Evolutionary conservation across 2,888 invertebrate genomes (phyloP), one percentile per base, ranked within the genome.

Genomic region (Drosophila buzzatii): DNA sequence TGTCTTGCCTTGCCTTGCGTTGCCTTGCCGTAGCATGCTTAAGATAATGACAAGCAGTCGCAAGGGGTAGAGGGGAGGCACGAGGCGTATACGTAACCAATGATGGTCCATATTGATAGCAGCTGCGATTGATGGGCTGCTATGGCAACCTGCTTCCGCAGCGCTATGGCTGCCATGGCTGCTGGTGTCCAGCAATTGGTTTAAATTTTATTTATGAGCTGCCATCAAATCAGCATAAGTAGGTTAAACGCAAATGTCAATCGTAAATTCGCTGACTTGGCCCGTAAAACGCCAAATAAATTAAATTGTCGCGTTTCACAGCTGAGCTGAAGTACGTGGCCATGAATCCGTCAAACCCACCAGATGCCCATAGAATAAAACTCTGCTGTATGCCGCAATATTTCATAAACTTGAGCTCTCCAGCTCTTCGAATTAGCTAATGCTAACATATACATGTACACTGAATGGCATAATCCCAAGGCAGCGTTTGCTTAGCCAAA

Each of bases 191-290:
- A 65, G 90, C 80, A 87, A 85, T 89, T 87, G 85, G 90, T 87
- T 86, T 88, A 90, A 85, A 85, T 90, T 90, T 90, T 90, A 91
- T 91, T 91, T 91, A 91, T 91, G 90, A 84, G 76, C 77, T 80
- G 83, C 85, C 91, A 90, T 91, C 88, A 91, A 91, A 91, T 91
- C 91, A 91, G 85, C 90, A 91, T 91, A 91, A 91, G 90, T 90
- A 91, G 92, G 91, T 91, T 91, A 91, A 91, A 90, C 87, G 84
- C 90, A 89, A 91, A 88, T 91, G 91, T 90, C 91, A 91, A 91
- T 90, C 86, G 85, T 81, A 88, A 91, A 89, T 91, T 82, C 73
- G 89, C 84, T 81, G 85, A 85, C 85, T 85, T 86, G 73, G 87
- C 53, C 66, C 63, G 71, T 73, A 82, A 88, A 85, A 75, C 79